Base-by-base conservation (phyloP, 2,113 vertebrate species). In the Pyxicephalus adspersus region DNA sequence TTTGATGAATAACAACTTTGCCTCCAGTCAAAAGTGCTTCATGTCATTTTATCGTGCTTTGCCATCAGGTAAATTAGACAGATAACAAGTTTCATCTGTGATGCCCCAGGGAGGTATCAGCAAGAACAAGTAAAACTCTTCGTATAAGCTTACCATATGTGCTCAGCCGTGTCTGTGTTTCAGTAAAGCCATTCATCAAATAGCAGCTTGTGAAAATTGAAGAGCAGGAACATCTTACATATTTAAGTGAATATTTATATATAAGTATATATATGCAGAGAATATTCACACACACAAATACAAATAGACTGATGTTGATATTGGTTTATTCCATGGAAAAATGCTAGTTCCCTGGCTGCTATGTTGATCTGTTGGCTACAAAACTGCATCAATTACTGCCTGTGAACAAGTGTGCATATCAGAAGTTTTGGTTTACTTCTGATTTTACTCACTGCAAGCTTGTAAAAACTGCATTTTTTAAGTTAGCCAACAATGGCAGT, bases 31-130 rank as follows among this genome's bases (percentile, higher is more conserved):
- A 88, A 83, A 76, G 84, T 88, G 70, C 68, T 87, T 87, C 83
- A 77, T 88, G 81, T 86, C 82, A 87, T 87, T 82, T 87, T 88
- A 88, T 88, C 87, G 84, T 83, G 72, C 82, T 91, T 91, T 90
- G 87, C 86, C 90, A 92, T 91, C 89, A 87, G 88, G 88, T 91
- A 91, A 94, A 89, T 86, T 83, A 92, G 86, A 88, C 83, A 87
- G 86, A 90, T 86, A 87, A 86, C 83, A 87, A 79, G 83, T 85
- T 83, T 86, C 71, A 18, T 83, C 55, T 87, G 84, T 78, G 50
- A 71, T 85, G 77, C 85, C 89, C 78, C 0, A 19, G 58, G 82
- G 86, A 85, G 80, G 72, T 81, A 85, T 84, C 34, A 86, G 74
- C 63, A 64, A 77, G 78, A 87, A 88, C 86, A 86, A 88, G 84